phyloP scores from a whole-genome alignment of 2,797 vertebrate genomes.

The Peromyscus eremicus region DNA sequence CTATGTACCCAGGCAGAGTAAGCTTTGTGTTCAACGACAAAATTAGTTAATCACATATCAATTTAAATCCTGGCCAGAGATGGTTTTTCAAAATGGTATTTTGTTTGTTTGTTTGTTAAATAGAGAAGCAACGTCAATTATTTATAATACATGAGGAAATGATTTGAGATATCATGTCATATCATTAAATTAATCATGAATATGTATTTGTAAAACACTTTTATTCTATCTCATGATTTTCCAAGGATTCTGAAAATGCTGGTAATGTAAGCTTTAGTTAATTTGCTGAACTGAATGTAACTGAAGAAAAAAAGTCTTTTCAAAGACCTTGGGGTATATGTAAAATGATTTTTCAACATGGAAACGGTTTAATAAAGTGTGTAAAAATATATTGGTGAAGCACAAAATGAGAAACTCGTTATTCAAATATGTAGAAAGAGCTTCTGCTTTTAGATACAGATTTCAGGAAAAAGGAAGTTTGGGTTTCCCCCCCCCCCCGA shows the following conservation, averaged over 20 bases:
- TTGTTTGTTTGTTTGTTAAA: background rate
- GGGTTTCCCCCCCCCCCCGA: background rate
- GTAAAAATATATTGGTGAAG: constrained; percentile 72
- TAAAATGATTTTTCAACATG: constrained; percentile 66
- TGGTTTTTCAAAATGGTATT: constrained; percentile 38
- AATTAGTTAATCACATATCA: constrained; percentile 62
- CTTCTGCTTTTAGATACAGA: constrained; percentile 60
- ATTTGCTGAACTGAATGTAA: constrained; percentile 61
- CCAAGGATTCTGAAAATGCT: constrained; percentile 66
- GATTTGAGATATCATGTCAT: constrained; percentile 64
- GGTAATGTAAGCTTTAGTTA: constrained; percentile 66
- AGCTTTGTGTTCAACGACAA: constrained; percentile 18
- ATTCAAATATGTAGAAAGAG: constrained; percentile 60
- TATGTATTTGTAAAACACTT: constrained; percentile 72
- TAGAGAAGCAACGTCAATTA: constrained; percentile 65
- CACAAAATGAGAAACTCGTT: constrained; percentile 65
- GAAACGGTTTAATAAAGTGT: constrained; percentile 71
- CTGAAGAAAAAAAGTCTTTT: constrained; percentile 65
- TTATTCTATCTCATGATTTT: constrained; percentile 66
- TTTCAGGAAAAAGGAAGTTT: background rate
- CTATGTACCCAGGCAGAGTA: background rate
- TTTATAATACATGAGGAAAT: constrained; percentile 66
- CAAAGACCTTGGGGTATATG: constrained; percentile 36
- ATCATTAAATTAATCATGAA: constrained; percentile 76
- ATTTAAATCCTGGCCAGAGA: constrained; percentile 38